These are phyloP conservation scores for Sprattus sprattus DNA, from an alignment of 2,113 vertebrate species.

Conservation along the genomic window DNA sequence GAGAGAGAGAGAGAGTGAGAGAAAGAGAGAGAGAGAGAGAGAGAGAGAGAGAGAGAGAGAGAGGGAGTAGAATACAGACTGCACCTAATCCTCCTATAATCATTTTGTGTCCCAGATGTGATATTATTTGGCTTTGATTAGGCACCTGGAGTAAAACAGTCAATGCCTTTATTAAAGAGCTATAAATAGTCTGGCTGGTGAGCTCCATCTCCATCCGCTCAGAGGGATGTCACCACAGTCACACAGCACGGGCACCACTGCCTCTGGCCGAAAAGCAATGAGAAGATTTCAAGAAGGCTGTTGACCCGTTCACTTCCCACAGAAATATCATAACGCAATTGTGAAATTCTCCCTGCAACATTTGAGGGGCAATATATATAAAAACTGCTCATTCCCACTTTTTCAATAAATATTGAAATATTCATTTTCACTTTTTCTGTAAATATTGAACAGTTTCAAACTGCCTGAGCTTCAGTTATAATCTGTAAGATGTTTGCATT, in stretches of 20 bases:
- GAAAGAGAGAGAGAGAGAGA: neutral
- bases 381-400: neutral
- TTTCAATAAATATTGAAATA: neutral
- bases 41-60: conserved; percentile 22
- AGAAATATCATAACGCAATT: neutral
- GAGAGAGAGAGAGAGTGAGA: too few species aligned
- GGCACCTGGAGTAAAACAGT: neutral
- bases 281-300: neutral
- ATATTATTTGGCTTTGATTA: neutral
- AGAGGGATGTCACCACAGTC: neutral
- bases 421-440: too few species aligned
- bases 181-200: neutral
- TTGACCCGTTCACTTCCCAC: neutral
- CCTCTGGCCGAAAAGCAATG: neutral
- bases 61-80: neutral
- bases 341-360: neutral
- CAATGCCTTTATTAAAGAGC: neutral
- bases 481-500: neutral
- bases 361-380: neutral
- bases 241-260: neutral
- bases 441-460: neutral
- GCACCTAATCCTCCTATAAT: neutral
- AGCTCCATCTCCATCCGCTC: neutral
- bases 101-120: neutral
- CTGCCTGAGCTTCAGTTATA: neutral